Conservation (phyloP, 2,888 invertebrate species). For the Ariolimax columbianus region DNA sequence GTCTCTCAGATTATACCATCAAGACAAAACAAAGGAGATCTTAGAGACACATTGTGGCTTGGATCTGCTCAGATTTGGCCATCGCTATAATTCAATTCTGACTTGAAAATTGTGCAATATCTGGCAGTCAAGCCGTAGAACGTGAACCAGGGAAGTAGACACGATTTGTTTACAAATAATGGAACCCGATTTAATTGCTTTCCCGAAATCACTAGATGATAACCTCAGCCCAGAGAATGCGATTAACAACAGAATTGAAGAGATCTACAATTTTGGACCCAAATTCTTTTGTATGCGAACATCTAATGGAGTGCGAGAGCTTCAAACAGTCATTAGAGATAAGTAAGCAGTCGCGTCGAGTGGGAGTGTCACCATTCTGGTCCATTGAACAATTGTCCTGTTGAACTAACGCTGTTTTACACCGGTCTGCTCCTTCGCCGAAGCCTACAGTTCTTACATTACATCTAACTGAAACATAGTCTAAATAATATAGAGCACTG, state of each 20-base stretch:
- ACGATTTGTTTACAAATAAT: constrained; percentile 56
- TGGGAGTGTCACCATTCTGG: no score
- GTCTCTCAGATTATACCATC: no score
- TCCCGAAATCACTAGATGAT: constrained; percentile 32
- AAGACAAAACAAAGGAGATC: no score
- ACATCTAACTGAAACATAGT: no score
- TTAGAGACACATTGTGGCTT: no score
- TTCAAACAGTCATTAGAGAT: constrained; percentile 81
- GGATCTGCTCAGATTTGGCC: no score
- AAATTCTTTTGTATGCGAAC: constrained; percentile 69
- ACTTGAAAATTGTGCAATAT: neutral
- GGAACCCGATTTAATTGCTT: constrained; percentile 64
- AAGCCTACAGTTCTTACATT: no score
- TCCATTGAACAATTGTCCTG: no score
- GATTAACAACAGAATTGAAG: constrained; percentile 47
- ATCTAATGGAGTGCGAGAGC: constrained; percentile 77
- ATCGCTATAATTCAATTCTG: neutral
- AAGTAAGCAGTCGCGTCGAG: constrained; percentile 79
- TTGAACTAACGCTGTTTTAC: no score
- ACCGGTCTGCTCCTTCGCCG: no score
- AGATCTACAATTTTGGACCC: constrained; percentile 75
- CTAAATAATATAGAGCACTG: no score
- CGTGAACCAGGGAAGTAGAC: neutral
- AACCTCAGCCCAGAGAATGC: neutral
- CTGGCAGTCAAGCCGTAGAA: neutral